Evolutionary conservation across 2,797 vertebrate species (phyloP).

Genomic region (Xenopus petersii): DNA sequence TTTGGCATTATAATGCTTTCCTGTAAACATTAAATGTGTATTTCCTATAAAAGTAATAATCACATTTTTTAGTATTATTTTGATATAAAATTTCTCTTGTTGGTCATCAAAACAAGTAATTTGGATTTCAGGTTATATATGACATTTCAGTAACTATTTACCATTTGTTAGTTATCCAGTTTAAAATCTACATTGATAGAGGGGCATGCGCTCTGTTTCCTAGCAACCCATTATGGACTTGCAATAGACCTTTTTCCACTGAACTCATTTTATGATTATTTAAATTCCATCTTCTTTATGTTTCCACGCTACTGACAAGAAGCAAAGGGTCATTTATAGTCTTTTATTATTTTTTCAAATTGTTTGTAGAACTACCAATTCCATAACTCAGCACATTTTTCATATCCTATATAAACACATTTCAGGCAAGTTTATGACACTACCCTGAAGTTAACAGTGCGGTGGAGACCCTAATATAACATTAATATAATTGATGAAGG

Average conservation of each 20-base stretch:
- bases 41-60: too few species aligned
- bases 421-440: too few species aligned
- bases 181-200: conserved; percentile 17
- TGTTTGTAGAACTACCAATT: too few species aligned
- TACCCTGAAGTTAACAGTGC: too few species aligned
- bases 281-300: conserved; percentile 18
- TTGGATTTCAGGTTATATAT: neutral
- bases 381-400: too few species aligned
- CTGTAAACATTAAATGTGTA: too few species aligned
- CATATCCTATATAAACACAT: too few species aligned
- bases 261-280: conserved; percentile 26
- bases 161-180: conserved; percentile 26
- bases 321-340: neutral
- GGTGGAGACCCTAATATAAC: too few species aligned
- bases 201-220: conserved; percentile 6
- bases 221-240: conserved; percentile 10
- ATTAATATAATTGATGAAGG: too few species aligned
- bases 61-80: too few species aligned
- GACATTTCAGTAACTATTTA: conserved; percentile 30
- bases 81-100: too few species aligned
- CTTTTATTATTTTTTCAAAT: neutral
- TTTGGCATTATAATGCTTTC: too few species aligned
- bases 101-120: neutral
- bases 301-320: conserved; percentile 8
- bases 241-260: conserved; percentile 14